Base-by-base conservation (phyloP, 2,797 vertebrate genomes). In the Xenops minutus region DNA sequence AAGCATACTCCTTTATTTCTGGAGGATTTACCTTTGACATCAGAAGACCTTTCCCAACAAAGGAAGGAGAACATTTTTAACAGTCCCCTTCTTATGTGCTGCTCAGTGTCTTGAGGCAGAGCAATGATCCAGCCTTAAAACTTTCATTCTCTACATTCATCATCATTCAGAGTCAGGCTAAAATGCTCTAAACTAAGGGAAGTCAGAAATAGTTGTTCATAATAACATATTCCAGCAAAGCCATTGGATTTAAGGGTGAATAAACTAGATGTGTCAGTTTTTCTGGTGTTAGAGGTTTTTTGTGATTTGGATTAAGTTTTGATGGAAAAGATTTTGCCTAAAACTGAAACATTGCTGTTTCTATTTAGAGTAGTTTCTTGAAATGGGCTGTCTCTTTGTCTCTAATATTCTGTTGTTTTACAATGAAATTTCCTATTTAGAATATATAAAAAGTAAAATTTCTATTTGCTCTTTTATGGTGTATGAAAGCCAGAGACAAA, bases 401-500 rank as follows among this genome's bases (percentile, higher is more conserved):
- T 88, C 19, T 73, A 43, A 27, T 34, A 27, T 18, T 76, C n/a
- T 88, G 49, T 80, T n/a, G 62, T 77, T 71, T 88, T 73, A 30
- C 41, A 67, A 5, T 80, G 17, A 43, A 11, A 22, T 51, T 92
- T 85, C 80, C 26, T 74, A 19, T 51, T 77, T 43, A 43, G 10
- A 87, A 44, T 63, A 43, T 69, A 32, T 66, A 27, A 61, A 69
- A 73, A 62, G 5, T n/a, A 64, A n/a, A 56, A 44, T 39, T 13
- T 48, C 0, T 77, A 11, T 63, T 61, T 55, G 21, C 9, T 69
- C 29, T 52, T 30, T 29, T 6, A 23, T 0, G 0, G 26, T 74
- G 34, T 51, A 61, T 29, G 16, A 89, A 75, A 67, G 4, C 12
- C 10, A 14, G 14, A 58, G 26, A 32, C 15, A 43, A 89, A 88